Evolutionary conservation across 2,113 vertebrate genomes (phyloP).

Genomic region (Hyperopisus bebe): DNA sequence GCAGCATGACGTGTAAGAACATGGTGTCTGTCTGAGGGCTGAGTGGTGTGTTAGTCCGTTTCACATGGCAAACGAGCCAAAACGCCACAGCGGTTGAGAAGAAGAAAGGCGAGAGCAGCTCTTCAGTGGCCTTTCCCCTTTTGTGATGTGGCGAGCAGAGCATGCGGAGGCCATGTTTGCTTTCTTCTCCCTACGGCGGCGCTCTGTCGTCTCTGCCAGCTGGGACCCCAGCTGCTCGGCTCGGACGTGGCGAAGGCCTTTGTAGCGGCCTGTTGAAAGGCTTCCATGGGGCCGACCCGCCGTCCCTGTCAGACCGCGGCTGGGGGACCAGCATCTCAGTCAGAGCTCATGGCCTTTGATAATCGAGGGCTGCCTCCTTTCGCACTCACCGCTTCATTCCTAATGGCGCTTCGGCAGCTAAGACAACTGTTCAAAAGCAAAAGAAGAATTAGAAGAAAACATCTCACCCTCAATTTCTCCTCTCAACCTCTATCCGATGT

Average conservation of each 20-base stretch:
- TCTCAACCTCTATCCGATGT: constrained; percentile 59
- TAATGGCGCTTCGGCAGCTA: constrained; percentile 40
- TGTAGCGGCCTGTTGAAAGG: constrained; percentile 31
- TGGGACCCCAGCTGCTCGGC: constrained; percentile 24
- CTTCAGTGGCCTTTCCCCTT: background rate
- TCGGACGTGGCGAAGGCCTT: constrained; percentile 35
- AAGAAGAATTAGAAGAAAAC: constrained; percentile 48
- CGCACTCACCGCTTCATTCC: constrained; percentile 48
- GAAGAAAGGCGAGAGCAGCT: background rate
- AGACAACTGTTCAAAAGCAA: constrained; percentile 51
- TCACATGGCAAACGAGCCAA: constrained; percentile 39
- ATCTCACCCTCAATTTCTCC: constrained; percentile 45
- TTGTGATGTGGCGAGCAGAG: background rate
- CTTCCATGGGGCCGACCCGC: constrained; percentile 20
- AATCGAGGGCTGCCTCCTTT: constrained; percentile 59
- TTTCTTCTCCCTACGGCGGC: constrained; percentile 21
- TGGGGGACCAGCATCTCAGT: constrained; percentile 29
- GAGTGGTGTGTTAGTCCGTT: constrained; percentile 61
- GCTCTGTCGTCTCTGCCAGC: background rate
- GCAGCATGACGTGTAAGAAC: constrained; percentile 38
- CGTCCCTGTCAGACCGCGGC: constrained; percentile 44
- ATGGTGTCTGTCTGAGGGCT: constrained; percentile 49
- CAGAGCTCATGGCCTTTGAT: constrained; percentile 42
- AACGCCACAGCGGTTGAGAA: background rate
- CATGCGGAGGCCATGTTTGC: constrained; percentile 20